These are phyloP conservation scores for Petrocephalus zakoni DNA, from an alignment of 2,113 vertebrate genomes.

Conservation along the genomic window DNA sequence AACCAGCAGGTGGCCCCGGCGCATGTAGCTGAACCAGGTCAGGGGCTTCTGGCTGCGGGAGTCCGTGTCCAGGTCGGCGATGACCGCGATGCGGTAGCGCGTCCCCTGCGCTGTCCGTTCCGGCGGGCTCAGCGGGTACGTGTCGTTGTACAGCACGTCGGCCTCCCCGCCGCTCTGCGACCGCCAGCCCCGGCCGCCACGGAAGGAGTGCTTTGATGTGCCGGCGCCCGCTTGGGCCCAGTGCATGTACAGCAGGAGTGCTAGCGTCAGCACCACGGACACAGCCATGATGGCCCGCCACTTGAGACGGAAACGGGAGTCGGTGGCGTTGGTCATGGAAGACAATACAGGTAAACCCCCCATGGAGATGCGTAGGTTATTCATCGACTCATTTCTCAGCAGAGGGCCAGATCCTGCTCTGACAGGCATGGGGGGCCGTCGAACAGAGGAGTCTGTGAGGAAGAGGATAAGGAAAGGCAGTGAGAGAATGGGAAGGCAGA, in stretches of 20 bases:
- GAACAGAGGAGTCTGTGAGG: background rate
- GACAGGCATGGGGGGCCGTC: background rate
- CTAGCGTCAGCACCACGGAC: conserved; percentile 48
- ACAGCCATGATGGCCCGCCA: conserved; percentile 74
- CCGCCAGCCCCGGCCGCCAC: conserved; percentile 35
- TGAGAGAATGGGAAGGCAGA: background rate
- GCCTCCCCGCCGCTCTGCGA: background rate
- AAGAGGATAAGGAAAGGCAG: background rate
- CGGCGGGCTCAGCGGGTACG: conserved; percentile 75
- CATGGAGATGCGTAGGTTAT: conserved; percentile 17
- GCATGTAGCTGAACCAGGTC: conserved; percentile 90
- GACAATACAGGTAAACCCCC: conserved; percentile 15
- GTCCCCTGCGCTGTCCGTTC: conserved; percentile 63
- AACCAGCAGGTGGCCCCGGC: conserved; percentile 74
- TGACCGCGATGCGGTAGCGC: conserved; percentile 76
- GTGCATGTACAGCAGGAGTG: conserved; percentile 71
- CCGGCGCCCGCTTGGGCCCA: conserved; percentile 39
- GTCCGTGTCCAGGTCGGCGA: conserved; percentile 78
- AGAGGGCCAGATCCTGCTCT: background rate
- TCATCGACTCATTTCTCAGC: conserved; percentile 11
- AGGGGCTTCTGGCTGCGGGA: conserved; percentile 66
- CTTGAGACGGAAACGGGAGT: conserved; percentile 78
- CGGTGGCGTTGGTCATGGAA: conserved; percentile 34
- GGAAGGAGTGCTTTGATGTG: background rate
- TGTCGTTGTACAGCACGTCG: conserved; percentile 70